phyloP scores from a whole-genome alignment of 1,140 invertebrate species.

The Papilio helenus region DNA sequence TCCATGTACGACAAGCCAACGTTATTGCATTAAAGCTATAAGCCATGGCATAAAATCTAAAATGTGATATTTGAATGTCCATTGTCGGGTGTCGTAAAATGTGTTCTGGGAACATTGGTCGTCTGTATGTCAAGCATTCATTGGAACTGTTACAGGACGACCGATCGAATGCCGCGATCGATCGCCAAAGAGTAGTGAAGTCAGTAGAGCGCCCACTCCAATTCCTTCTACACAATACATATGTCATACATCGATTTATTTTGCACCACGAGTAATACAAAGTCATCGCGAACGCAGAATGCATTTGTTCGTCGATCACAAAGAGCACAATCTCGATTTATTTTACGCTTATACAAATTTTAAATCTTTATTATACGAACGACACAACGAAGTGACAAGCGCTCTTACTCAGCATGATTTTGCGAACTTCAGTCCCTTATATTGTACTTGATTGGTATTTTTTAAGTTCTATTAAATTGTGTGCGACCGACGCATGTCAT shows the following conservation, averaged over 20 bases:
- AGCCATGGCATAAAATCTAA: constrained; percentile 11
- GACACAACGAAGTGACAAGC: constrained; percentile 38
- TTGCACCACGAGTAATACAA: constrained; percentile 17
- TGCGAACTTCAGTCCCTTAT: constrained; percentile 38
- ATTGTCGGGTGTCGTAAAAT: constrained; percentile 47
- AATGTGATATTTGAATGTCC: constrained; percentile 45
- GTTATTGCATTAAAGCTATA: not conserved
- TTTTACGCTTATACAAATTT: constrained; percentile 39
- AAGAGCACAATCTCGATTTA: constrained; percentile 24
- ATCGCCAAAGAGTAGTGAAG: constrained; percentile 42
- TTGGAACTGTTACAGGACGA: constrained; percentile 41
- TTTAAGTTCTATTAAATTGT: constrained; percentile 40
- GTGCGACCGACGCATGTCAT: constrained; percentile 3
- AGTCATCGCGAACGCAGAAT: constrained; percentile 32
- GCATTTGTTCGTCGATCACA: constrained; percentile 36
- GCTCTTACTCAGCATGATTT: constrained; percentile 43
- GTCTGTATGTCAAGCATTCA: constrained; percentile 45
- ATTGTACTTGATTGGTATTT: constrained; percentile 37
- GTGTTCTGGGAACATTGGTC: constrained; percentile 46
- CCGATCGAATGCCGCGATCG: constrained; percentile 40
- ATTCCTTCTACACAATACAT: constrained; percentile 22
- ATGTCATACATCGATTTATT: constrained; percentile 27
- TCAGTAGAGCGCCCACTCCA: constrained; percentile 41
- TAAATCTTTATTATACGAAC: constrained; percentile 41
- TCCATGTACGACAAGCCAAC: not conserved